These are phyloP conservation scores for Fregetta grallaria DNA, from an alignment of 2,113 vertebrate genomes.

Conservation along the genomic window DNA sequence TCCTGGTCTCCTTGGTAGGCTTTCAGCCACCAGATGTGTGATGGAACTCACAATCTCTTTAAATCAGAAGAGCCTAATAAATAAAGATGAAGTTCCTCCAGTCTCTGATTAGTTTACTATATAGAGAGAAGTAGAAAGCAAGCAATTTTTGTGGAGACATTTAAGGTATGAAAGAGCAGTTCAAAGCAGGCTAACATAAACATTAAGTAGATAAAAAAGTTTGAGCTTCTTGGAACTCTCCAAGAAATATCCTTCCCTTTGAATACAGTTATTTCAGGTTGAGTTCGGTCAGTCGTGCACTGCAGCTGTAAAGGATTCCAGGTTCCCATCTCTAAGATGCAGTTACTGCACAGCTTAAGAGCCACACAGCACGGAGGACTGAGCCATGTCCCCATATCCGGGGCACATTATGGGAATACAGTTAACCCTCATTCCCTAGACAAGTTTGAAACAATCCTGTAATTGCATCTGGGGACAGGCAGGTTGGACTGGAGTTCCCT, in stretches of 20 bases:
- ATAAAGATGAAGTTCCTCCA: neutral
- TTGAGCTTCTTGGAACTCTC: neutral
- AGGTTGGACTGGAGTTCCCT: neutral
- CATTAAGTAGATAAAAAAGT: neutral
- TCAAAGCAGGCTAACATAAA: neutral
- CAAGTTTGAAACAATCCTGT: neutral
- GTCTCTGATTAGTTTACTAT: conserved; percentile 1
- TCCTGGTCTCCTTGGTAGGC: neutral
- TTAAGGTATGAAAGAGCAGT: conserved; percentile 12
- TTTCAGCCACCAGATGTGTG: conserved; percentile 19
- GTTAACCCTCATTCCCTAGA: neutral
- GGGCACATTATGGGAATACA: neutral
- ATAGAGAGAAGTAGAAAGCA: neutral
- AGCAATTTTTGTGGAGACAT: neutral
- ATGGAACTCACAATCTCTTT: conserved; percentile 29
- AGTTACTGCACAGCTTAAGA: neutral
- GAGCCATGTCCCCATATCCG: neutral
- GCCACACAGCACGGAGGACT: neutral
- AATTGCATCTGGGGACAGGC: neutral
- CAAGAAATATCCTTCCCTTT: neutral
- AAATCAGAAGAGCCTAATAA: conserved; percentile 44
- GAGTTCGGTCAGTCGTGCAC: neutral
- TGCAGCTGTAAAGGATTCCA: neutral
- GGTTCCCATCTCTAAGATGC: neutral
- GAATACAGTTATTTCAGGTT: neutral